Conservation (phyloP, 2,888 invertebrate genomes). For the Eubasilissa splendida region DNA sequence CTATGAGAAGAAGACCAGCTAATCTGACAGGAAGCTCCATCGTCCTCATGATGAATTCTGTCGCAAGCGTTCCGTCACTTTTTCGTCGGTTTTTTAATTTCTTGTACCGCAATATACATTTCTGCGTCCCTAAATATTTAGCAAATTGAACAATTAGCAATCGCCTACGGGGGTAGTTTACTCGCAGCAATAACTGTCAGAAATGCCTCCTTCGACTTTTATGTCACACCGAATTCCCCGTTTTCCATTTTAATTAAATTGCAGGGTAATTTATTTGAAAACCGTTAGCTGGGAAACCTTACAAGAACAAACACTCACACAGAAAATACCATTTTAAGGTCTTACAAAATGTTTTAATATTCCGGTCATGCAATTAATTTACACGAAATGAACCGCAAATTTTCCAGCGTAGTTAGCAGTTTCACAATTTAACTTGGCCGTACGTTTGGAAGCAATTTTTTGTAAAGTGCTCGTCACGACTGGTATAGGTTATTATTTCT, state of each 20-base stretch:
- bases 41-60: constrained; percentile 36
- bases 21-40: constrained; percentile 44
- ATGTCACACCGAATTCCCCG: constrained; percentile 45
- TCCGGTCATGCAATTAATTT: neutral
- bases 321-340: neutral
- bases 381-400: constrained; percentile 17
- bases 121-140: neutral
- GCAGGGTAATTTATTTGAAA: constrained; percentile 4
- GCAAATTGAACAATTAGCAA: constrained; percentile 9
- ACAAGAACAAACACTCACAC: neutral
- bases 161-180: neutral
- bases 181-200: constrained; percentile 1
- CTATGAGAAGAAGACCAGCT: constrained; percentile 43
- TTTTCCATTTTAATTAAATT: constrained; percentile 43
- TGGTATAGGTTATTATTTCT: constrained; percentile 31
- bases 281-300: neutral
- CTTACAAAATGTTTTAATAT: constrained; percentile 11
- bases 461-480: constrained; percentile 18
- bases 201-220: constrained; percentile 17
- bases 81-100: neutral
- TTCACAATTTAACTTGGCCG: constrained; percentile 24
- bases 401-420: constrained; percentile 15
- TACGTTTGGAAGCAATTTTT: constrained; percentile 4
- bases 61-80: neutral
- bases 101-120: neutral